A percentile compares a stretch with the other conserved stretches of the same genome.
phyloP scores from a whole-genome alignment of 2,888 invertebrate genomes.

The Mesochorus sp. region DNA sequence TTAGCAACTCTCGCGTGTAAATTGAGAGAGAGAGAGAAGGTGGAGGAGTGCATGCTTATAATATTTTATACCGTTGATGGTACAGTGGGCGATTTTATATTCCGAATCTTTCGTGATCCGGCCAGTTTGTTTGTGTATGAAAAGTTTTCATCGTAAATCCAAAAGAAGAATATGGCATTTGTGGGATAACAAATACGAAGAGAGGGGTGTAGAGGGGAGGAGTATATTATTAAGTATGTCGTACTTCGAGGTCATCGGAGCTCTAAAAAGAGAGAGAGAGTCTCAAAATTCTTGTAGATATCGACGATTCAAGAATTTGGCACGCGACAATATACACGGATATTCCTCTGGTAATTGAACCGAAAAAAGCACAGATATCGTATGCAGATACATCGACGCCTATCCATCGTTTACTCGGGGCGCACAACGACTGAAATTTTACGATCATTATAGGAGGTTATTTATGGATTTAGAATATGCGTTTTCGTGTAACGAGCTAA shows the following conservation, averaged over 20 bases:
- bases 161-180: not conserved
- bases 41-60: conserved; percentile 13
- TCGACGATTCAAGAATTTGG: conserved; percentile 52
- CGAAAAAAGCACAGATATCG: conserved; percentile 35
- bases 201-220: not conserved
- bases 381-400: conserved; percentile 32
- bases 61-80: conserved; percentile 18
- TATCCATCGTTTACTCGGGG: not conserved
- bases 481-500: conserved; percentile 19
- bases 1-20: conserved; percentile 18
- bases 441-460: conserved; percentile 32
- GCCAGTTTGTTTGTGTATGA: not conserved
- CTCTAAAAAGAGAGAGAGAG: too few species aligned
- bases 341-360: conserved; percentile 21
- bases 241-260: conserved; percentile 17
- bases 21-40: too few species aligned
- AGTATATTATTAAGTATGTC: not conserved
- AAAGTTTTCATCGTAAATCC: not conserved
- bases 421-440: conserved; percentile 26
- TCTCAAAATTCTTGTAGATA: conserved; percentile 36
- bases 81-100: conserved; percentile 25
- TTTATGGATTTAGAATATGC: conserved; percentile 30
- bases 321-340: conserved; percentile 32
- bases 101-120: not conserved
- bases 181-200: conserved; percentile 1